phyloP scores from a whole-genome alignment of 2,113 vertebrate genomes.

The Nesogale talazaci region DNA sequence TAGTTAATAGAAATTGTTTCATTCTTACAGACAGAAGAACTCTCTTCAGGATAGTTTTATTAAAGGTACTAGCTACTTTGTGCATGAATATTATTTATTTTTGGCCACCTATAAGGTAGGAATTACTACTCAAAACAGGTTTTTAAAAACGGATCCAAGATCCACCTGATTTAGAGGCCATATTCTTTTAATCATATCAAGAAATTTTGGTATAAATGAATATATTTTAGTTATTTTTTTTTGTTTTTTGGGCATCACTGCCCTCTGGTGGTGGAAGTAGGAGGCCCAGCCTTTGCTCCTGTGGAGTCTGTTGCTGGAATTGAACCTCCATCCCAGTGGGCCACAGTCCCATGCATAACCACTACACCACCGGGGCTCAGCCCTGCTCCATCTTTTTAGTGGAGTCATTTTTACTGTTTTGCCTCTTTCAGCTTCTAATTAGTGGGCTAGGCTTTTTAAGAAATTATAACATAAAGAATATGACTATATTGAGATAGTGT shows the following conservation, averaged over 20 bases:
- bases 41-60: constrained; percentile 30
- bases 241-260: too few species aligned
- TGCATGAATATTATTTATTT: constrained; percentile 1
- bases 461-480: too few species aligned
- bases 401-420: too few species aligned
- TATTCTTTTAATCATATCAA: neutral
- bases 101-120: neutral
- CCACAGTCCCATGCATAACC: too few species aligned
- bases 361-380: too few species aligned
- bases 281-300: too few species aligned
- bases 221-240: neutral
- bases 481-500: too few species aligned
- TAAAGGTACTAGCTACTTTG: constrained; percentile 1
- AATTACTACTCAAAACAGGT: neutral
- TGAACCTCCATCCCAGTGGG: too few species aligned
- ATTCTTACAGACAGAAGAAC: neutral
- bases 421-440: too few species aligned
- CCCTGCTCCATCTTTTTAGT: neutral
- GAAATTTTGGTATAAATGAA: constrained; percentile 34
- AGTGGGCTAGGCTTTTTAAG: too few species aligned
- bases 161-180: neutral
- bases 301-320: too few species aligned
- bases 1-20: neutral
- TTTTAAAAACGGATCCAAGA: neutral
- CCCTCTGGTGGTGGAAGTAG: too few species aligned